A percentile compares a stretch with the other conserved stretches of the same genome.
phyloP scores from a whole-genome alignment of 2,113 vertebrate species.

The Chaetops frenatus region DNA sequence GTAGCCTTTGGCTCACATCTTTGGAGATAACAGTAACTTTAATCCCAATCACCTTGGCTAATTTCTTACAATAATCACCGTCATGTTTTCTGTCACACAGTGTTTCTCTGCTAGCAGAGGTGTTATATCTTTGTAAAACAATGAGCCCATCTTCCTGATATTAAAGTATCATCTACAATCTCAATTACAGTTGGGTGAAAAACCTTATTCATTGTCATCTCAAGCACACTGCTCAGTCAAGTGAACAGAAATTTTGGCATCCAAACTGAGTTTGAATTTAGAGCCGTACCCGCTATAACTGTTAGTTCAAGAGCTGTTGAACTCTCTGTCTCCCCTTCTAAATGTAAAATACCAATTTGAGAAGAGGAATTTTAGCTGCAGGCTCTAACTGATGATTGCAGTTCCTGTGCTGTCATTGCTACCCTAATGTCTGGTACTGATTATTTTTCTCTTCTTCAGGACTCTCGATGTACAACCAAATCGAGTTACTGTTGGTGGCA shows the following conservation, averaged over 20 bases:
- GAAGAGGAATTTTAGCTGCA: neutral
- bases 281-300: neutral
- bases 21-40: neutral
- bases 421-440: neutral
- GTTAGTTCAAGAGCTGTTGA: neutral
- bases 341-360: neutral
- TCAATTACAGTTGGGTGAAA: neutral
- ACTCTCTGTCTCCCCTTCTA: neutral
- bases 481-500: slow-evolving; percentile 88
- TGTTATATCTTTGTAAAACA: neutral
- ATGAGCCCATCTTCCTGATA: neutral
- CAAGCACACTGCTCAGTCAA: neutral
- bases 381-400: neutral
- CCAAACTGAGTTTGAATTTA: neutral
- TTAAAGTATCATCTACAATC: neutral
- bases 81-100: neutral
- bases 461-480: slow-evolving; percentile 95
- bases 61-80: neutral
- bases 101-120: neutral
- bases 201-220: neutral
- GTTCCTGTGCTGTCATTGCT: neutral
- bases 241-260: neutral
- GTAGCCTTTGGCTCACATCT: neutral
- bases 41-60: neutral
- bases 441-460: slow-evolving; percentile 68